These are phyloP conservation scores for Drosophila rufa DNA, from an alignment of 1,140 invertebrate species.

Conservation along the genomic window DNA sequence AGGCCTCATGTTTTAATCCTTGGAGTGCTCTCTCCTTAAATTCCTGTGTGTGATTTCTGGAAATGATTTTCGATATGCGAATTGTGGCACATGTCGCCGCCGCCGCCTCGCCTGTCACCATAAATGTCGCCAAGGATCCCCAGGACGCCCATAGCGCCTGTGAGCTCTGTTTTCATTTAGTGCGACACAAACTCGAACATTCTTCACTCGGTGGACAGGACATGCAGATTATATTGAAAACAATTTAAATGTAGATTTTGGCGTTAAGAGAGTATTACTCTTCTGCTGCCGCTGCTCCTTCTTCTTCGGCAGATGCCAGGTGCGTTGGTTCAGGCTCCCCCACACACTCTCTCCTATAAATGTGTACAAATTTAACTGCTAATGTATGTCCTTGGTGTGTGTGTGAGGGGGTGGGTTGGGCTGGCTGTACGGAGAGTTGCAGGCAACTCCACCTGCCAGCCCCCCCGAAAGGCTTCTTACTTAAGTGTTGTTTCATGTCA, in stretches of 20 bases:
- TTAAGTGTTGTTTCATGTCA: constrained; percentile 85
- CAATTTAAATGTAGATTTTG: constrained; percentile 81
- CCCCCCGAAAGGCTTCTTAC: constrained; percentile 64
- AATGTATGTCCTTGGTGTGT: constrained; percentile 29
- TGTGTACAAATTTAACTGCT: constrained; percentile 26
- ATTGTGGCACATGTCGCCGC: constrained; percentile 58
- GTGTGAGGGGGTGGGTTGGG: constrained; percentile 15
- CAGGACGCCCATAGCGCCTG: constrained; percentile 25
- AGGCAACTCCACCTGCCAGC: constrained; percentile 31
- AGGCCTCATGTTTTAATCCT: not conserved
- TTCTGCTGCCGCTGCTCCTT: constrained; percentile 20
- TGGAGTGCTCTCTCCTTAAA: not conserved
- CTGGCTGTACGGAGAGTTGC: constrained; percentile 63
- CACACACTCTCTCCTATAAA: constrained; percentile 26
- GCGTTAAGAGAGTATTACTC: constrained; percentile 68
- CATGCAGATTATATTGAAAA: constrained; percentile 84
- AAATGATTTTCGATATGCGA: constrained; percentile 51
- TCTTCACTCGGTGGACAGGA: constrained; percentile 64
- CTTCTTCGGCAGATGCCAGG: constrained; percentile 44
- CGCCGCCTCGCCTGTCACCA: constrained; percentile 16
- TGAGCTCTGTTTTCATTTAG: constrained; percentile 57
- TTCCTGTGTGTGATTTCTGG: constrained; percentile 29
- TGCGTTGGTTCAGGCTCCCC: constrained; percentile 41
- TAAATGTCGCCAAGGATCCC: constrained; percentile 34
- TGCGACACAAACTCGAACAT: constrained; percentile 62